Base-by-base conservation (phyloP, 2,797 vertebrate genomes). In the Adrianichthys oophorus region DNA sequence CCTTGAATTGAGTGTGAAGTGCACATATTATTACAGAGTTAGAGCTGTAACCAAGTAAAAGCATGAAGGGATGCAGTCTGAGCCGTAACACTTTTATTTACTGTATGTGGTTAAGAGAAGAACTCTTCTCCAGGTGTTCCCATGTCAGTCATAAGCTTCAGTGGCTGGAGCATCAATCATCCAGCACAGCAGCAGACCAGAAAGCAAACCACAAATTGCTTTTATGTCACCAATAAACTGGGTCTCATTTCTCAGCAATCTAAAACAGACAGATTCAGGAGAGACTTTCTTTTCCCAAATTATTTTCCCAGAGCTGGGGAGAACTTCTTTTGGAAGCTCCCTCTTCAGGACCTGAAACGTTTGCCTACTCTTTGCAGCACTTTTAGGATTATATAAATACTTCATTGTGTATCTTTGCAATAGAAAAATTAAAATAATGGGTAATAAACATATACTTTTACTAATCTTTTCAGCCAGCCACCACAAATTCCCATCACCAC, bases 401-500 rank as follows among this genome's bases (percentile, higher is more conserved):
- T 49, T 19, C 56, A 65, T 62, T 42, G 62, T 70, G 14, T 4
- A 54, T 48, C 65, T 59, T 44, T 54, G 4, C 51, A 41, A 44
- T 18, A 2, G 17, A 2, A n/a, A 15, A 24, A 21, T 16, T 56
- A 13, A 52, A 15, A 59, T 4, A 23, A 60, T n/a, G 44, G 13
- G 17, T 7, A 50, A 21, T 47, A 23, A 61, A 62, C 18, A 42
- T 6, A 14, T 52, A 47, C 4, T n/a, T 19, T 64, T 59, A 62
- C 40, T 63, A 51, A 17, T n/a, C 67, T 82, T 92, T 93, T 86
- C 93, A 99, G 87, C 88, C 96, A 97, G 86, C 96, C 97, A 85
- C 90, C 92, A 24, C 92, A 91, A 81, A 95, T 98, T 88, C 96
- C 98, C 85, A 97, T 99, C 91, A 97, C 93, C 89, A 95, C 94